A percentile compares a stretch with the other conserved stretches of the same genome.
These are phyloP conservation scores for Diarsia dahlii DNA, from an alignment of 2,888 invertebrate genomes.

Conservation along the genomic window DNA sequence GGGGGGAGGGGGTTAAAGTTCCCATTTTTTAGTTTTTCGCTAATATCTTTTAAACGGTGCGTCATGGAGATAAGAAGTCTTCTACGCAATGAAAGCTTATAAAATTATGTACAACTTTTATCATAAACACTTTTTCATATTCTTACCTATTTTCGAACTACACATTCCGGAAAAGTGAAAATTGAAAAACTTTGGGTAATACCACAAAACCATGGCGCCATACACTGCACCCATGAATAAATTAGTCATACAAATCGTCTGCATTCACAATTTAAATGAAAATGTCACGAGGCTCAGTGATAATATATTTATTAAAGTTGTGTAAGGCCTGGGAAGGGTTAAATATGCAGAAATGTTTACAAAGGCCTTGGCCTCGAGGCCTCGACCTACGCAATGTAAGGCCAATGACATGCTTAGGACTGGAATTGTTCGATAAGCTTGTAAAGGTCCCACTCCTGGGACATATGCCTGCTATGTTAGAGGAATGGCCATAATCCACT, in stretches of 20 bases:
- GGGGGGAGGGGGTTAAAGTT: too few relatives aligned
- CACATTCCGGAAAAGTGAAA: too few relatives aligned
- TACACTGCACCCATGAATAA: conserved; percentile 5
- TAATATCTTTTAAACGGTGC: too few relatives aligned
- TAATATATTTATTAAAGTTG: conserved; percentile 17
- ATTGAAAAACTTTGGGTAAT: too few relatives aligned
- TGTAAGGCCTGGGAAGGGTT: conserved; percentile 14
- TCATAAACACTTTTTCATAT: too few relatives aligned
- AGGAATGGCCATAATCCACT: not conserved
- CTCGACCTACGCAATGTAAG: conserved; percentile 3
- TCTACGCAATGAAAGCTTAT: too few relatives aligned
- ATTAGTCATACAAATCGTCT: conserved; percentile 17
- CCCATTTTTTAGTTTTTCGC: too few relatives aligned
- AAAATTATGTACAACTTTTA: too few relatives aligned
- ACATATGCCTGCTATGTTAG: not conserved
- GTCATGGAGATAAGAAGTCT: too few relatives aligned
- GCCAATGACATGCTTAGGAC: conserved; percentile 7
- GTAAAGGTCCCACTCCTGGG: not conserved
- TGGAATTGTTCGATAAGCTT: not conserved
- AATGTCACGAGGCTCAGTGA: conserved; percentile 4
- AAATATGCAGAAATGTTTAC: conserved; percentile 40
- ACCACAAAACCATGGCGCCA: not conserved
- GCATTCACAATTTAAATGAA: conserved; percentile 19
- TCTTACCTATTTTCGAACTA: too few relatives aligned
- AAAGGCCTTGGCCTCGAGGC: conserved; percentile 14